Evolutionary conservation across 2,888 invertebrate species (phyloP), one percentile per base, ranked within the genome.

Genomic region (Doris montereyensis): DNA sequence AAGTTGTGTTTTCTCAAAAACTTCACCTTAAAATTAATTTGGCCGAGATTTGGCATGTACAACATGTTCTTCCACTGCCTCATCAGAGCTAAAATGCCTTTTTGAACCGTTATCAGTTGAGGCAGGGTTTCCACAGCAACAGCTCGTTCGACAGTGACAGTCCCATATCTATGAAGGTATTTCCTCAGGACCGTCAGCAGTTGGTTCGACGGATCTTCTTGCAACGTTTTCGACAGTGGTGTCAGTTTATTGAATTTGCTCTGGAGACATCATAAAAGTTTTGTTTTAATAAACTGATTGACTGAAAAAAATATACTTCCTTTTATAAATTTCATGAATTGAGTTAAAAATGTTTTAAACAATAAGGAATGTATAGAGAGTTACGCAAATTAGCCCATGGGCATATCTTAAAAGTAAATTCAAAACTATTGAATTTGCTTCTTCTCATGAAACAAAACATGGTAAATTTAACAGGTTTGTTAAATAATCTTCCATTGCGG

Each of bases 61-160:
- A 98, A 92, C 1, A 97, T 95, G 91, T 97, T 97, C 92, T 98
- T 98, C 98, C 98, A 98, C 90, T 98, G 98, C 0, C 98, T 94
- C 88, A 97, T 97, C 77, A 98, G 93, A 32, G 98, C 98, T 89
- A 98, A 96, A n/a, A 98, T 95, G 34, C 98, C 98, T 76, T 97
- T 97, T 90, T 97, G 93, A 57, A 98, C 92, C 0, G 96, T 97
- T 82, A 96, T 96, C 13, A 97, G 92, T 81, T 96, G 95, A 0
- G 98, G 98, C 81, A 97, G 93, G 87, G 96, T 96, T 13, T 95
- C 93, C 86, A 96, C 95, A 58, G 95, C 94, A 62, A 98, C 93
- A 91, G 97, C 96, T 1, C 94, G 94, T 91, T 97, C 97, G 83
- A 97, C 95, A 24, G 94, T 94, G 2, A 94, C 93, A 0, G 96